Base-by-base conservation (phyloP, 2,888 invertebrate genomes). In the Plagodis dolabraria region DNA sequence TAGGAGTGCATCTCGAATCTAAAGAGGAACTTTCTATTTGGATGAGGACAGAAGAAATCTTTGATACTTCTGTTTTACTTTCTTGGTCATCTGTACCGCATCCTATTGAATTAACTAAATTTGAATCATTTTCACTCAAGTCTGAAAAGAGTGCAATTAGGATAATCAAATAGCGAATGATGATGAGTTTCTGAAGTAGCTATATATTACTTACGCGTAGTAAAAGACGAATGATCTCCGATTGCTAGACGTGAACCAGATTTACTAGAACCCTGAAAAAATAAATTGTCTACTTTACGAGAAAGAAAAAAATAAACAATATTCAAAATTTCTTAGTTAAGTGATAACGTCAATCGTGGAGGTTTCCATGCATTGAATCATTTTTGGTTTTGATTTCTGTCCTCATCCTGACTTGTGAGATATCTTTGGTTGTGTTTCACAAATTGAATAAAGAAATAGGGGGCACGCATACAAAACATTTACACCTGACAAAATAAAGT, bases 201-300 rank as follows among this genome's bases (percentile, higher is more conserved):
- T 34, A 6, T 12, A 8, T 40, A 35, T 36, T 47, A 77, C 87
- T 86, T 78, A 91, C 91, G 72, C 38, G 80, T 81, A 33, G 76
- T 82, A 61, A 85, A 83, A 43, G 87, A 87, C 33, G 84, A 82
- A 71, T 91, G 87, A 68, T 91, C 90, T 68, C 89, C 90, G 57
- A 89, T 83, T 52, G 85, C 89, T 58, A 89, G 80, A 49, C 83
- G 79, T 46, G 87, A 87, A 11, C 79, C 80, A 38, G 88, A 83
- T 71, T 80, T 86, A 47, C 84, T 79, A 22, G 85, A 80, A 63
- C 75, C 79, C 91, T 91, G 75, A 11, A 43, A 43, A 43, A 42
- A n/a, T n/a, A 42, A 9, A 5, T 42, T 42, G 8, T 43, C 6
- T 2, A 22, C 22, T 22, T 22, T 22, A 22, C 22, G 4, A 22